A percentile compares a stretch with the other conserved stretches of the same genome.
Conservation (phyloP, 2,797 vertebrate species). For the Florisuga fusca region DNA sequence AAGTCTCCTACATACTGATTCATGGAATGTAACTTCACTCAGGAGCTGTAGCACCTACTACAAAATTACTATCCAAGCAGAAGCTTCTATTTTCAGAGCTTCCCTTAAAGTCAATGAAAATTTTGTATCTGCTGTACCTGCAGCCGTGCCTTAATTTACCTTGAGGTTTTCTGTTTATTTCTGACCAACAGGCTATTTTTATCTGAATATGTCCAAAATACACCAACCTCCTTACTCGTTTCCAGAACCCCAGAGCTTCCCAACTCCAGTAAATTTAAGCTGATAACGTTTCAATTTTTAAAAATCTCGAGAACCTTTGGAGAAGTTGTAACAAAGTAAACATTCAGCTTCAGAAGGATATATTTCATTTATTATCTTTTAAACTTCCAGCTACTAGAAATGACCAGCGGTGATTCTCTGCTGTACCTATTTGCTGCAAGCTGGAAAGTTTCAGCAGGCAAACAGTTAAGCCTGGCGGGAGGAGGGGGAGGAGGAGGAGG, state of each 20-base stretch:
- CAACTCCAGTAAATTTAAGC: not conserved
- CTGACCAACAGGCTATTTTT: not conserved
- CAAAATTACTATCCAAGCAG: not conserved
- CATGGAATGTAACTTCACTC: not conserved
- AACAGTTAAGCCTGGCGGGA: constrained; percentile 42
- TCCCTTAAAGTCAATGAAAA: not conserved
- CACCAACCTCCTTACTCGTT: not conserved
- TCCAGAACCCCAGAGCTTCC: not conserved
- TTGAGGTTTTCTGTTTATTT: not conserved
- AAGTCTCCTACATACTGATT: not conserved
- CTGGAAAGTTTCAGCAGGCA: constrained; percentile 64
- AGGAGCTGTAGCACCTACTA: not conserved
- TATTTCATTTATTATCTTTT: not conserved
- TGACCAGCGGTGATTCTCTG: not conserved
- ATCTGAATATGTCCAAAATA: not conserved
- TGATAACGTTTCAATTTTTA: not conserved
- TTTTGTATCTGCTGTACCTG: not conserved
- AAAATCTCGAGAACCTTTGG: not conserved
- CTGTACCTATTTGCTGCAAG: not conserved
- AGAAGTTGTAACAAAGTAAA: not conserved
- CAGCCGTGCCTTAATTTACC: not conserved
- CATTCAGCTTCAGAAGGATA: rapidly evolving
- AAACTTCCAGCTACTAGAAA: not conserved
- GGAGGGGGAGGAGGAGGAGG: not conserved
- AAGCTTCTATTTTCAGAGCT: not conserved